Conservation (phyloP, 2,888 invertebrate genomes). For the Archaeoteleia sp. region DNA sequence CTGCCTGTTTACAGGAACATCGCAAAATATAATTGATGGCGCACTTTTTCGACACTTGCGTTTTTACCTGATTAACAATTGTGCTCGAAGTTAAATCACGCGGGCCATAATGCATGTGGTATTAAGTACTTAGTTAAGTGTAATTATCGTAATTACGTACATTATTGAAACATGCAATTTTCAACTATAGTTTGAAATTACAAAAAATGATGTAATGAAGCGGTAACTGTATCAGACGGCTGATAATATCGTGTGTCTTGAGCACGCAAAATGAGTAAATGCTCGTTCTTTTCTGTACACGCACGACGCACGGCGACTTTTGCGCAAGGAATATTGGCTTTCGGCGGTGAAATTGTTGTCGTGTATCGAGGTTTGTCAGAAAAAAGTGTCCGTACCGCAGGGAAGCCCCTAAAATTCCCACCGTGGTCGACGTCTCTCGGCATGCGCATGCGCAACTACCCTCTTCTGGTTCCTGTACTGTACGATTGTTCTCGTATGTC, state of each 20-base stretch:
- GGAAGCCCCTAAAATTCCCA: constrained; percentile 52
- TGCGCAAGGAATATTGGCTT: constrained; percentile 14
- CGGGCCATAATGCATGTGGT: background rate
- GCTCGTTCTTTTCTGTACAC: background rate
- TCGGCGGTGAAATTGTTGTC: constrained; percentile 25
- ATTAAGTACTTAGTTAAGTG: background rate
- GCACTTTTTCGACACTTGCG: constrained; percentile 8
- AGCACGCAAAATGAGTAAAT: background rate
- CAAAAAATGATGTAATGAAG: too few species aligned
- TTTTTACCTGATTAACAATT: constrained; percentile 16
- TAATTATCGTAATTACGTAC: too few species aligned
- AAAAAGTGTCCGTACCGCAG: constrained; percentile 44
- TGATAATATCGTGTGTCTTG: too few species aligned
- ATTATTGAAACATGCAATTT: too few species aligned
- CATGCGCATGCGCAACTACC: constrained; percentile 19
- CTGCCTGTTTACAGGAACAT: background rate
- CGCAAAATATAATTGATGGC: constrained; percentile 1
- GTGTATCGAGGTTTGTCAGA: constrained; percentile 25
- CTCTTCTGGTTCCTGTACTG: constrained; percentile 38
- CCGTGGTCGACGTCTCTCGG: constrained; percentile 39
- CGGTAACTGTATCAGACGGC: too few species aligned
- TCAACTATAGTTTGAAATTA: too few species aligned
- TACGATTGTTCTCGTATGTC: constrained; percentile 51
- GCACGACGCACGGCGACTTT: constrained; percentile 15
- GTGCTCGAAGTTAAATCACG: too few species aligned